Evolutionary conservation across 2,797 vertebrate genomes (phyloP), one percentile per base, ranked within the genome.

Genomic region (Pseudopleuronectes americanus): DNA sequence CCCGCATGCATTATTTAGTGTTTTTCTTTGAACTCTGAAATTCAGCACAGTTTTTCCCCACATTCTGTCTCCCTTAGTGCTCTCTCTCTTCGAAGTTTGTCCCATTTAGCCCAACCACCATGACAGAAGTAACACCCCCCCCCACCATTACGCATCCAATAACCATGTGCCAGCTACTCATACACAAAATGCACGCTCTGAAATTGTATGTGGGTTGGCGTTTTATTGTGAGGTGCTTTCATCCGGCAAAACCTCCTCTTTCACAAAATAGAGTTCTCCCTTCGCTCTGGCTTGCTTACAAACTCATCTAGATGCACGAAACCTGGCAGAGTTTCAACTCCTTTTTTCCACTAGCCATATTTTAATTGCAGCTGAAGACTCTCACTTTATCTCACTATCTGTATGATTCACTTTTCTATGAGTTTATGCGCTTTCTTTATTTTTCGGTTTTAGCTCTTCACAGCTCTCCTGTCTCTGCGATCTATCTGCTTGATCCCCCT

Each of bases 1-100:
- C 91, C 92, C 67, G 89, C 87, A 89, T 93, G 90, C 89, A 92
- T 94, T 94, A 93, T 94, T 94, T 93, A 92, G 91, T 92, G 87
- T 88, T 92, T 93, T 93, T 92, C 92, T 94, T 94, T 94, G 90
- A 94, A 94, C 93, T 92, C 87, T 85, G 81, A 92, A 89, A 91
- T 89, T 93, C 85, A 85, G 89, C 84, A 81, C 85, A 90, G 86
- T 84, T 80, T 77, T 57, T 8, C 31, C 64, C 62, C 76, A 79
- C 72, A 84, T 90, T 89, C 88, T 76, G 70, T 85, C 86, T 89
- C 88, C 76, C 88, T 85, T 83, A 85, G 83, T 89, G 87, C 81
- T 87, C 80, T 86, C 88, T 84, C 88, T 84, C 76, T 90, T 90
- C 86, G 56, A 90, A 91, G 86, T 90, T 90, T 92, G 92, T 91